A percentile compares a stretch with the other conserved stretches of the same genome.
Conservation (phyloP, 2,797 vertebrate species). For the Aldrovandia affinis region DNA sequence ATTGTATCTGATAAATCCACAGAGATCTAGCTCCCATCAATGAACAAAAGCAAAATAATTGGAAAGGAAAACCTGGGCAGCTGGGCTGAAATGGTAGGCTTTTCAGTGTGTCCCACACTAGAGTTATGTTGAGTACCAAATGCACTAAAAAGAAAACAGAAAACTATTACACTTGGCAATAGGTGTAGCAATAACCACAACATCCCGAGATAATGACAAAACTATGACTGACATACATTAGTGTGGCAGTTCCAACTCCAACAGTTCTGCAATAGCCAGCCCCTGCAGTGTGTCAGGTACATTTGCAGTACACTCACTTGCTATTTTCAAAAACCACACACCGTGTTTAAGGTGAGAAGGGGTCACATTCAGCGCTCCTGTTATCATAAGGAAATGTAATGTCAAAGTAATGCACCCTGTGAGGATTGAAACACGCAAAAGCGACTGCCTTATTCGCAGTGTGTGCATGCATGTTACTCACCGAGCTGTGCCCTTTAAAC, state of each 20-base stretch:
- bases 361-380: background rate
- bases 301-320: background rate
- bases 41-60: background rate
- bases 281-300: background rate
- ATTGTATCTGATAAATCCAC: background rate
- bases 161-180: slow-evolving; percentile 1
- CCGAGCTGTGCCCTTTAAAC: background rate
- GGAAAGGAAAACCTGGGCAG: background rate
- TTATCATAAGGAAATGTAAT: background rate
- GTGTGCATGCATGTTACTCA: background rate
- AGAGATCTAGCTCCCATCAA: background rate
- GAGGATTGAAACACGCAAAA: background rate
- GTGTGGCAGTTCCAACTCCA: background rate
- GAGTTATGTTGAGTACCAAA: background rate
- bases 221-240: background rate
- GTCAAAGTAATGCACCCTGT: background rate
- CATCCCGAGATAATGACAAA: background rate
- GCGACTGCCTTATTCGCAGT: background rate
- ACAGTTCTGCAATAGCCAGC: background rate
- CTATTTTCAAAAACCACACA: background rate
- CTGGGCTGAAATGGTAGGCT: background rate
- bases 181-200: background rate
- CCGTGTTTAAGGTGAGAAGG: background rate
- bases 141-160: background rate
- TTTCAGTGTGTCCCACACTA: background rate